phyloP scores from a whole-genome alignment of 2,888 invertebrate species.

The Thera britannica region DNA sequence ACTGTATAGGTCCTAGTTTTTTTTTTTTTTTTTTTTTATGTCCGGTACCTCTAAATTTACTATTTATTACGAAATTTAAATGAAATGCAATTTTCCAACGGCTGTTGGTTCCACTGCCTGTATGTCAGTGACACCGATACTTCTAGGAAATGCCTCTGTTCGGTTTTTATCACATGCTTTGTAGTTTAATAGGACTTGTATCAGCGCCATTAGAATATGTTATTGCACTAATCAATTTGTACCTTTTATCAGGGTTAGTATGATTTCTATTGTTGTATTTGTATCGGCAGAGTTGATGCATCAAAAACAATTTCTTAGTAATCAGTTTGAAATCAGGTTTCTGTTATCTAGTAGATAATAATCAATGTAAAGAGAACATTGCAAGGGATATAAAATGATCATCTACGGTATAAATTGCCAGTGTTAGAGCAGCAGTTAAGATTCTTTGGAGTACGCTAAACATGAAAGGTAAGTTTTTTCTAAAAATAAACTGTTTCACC shows the following conservation, averaged over 20 bases:
- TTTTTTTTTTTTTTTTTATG: too few species aligned
- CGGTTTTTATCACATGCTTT: too few species aligned
- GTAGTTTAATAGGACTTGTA: too few species aligned
- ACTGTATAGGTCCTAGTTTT: too few species aligned
- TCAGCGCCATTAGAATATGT: background rate
- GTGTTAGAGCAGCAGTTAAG: constrained; percentile 22
- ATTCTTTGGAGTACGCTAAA: constrained; percentile 9
- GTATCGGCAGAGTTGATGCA: constrained; percentile 14
- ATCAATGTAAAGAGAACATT: constrained; percentile 22
- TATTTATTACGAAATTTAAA: too few species aligned
- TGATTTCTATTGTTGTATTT: constrained; percentile 4
- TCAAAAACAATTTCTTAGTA: constrained; percentile 29
- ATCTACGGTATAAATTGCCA: constrained; percentile 5
- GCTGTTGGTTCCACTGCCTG: too few species aligned
- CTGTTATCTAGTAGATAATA: constrained; percentile 34
- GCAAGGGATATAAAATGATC: constrained; percentile 7
- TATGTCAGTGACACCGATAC: too few species aligned
- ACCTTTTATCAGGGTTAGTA: constrained; percentile 2
- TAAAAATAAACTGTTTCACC: too few species aligned
- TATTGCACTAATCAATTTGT: background rate
- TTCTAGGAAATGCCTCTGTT: too few species aligned
- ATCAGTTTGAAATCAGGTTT: constrained; percentile 28
- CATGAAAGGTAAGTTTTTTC: constrained; percentile 33
- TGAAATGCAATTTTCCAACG: too few species aligned
- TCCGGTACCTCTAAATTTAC: too few species aligned